Evolutionary conservation across 2,113 vertebrate species (phyloP).

Genomic region (Lontra canadensis): DNA sequence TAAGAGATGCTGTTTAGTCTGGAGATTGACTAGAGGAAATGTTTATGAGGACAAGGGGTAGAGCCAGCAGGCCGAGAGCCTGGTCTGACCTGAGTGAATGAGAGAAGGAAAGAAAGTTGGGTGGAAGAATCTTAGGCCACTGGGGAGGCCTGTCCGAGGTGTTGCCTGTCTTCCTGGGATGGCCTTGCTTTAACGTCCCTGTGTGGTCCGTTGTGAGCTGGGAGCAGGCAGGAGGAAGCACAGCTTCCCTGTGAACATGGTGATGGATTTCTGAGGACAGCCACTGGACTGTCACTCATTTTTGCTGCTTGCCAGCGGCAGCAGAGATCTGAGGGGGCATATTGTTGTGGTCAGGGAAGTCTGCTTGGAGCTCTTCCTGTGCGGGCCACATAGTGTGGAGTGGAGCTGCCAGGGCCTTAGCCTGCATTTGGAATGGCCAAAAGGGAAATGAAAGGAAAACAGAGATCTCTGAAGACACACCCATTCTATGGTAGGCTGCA

Average conservation of each 20-base stretch:
- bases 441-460: background rate
- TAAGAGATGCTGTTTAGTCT: background rate
- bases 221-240: background rate
- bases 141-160: too few species aligned
- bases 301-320: background rate
- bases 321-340: background rate
- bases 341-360: background rate
- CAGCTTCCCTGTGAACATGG: background rate
- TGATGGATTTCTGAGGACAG: background rate
- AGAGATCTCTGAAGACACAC: background rate
- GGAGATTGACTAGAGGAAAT: background rate
- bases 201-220: background rate
- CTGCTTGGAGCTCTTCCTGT: background rate
- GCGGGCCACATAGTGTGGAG: background rate
- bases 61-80: background rate
- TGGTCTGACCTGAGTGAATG: background rate
- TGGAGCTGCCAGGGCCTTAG: background rate
- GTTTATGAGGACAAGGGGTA: background rate
- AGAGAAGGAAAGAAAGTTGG: background rate
- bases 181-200: background rate
- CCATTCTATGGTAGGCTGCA: background rate
- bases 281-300: background rate
- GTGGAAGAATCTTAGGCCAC: background rate
- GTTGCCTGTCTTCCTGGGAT: background rate
- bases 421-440: background rate